Percentiles rank a stretch among this genome's conserved stretches.
phyloP scores from a whole-genome alignment of 1,140 invertebrate genomes.

The Drosophila miranda region DNA sequence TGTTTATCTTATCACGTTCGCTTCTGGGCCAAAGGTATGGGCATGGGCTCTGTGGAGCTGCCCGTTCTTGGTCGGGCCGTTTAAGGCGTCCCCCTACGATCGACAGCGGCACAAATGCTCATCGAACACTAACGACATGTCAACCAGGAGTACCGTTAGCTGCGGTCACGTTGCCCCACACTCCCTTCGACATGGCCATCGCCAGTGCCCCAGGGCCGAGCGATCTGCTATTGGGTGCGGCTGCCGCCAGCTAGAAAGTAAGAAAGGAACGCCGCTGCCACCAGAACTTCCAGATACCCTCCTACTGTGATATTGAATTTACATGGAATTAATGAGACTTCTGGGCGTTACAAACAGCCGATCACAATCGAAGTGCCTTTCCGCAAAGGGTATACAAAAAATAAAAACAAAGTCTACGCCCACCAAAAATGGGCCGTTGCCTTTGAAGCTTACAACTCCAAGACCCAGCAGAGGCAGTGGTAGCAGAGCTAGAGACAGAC shows the following conservation, averaged over 20 bases:
- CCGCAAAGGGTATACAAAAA: constrained; percentile 3
- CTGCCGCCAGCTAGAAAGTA: constrained; percentile 5
- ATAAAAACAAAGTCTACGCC: constrained; percentile 52
- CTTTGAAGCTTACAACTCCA: constrained; percentile 31
- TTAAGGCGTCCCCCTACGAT: constrained; percentile 17
- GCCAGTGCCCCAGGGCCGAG: constrained; percentile 3
- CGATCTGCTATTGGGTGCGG: constrained; percentile 42
- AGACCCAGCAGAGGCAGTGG: constrained; percentile 1
- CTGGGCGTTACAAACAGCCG: too few relatives aligned
- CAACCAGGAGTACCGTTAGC: constrained; percentile 68
- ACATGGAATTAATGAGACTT: background rate
- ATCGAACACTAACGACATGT: constrained; percentile 66
- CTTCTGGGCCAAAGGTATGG: constrained; percentile 7
- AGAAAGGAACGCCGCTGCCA: background rate
- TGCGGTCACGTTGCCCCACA: constrained; percentile 59
- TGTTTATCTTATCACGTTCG: constrained; percentile 63
- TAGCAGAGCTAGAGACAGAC: background rate
- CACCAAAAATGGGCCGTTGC: constrained; percentile 64
- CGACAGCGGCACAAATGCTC: constrained; percentile 42
- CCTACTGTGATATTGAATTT: too few relatives aligned
- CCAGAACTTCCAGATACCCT: too few relatives aligned
- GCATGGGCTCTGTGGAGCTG: constrained; percentile 19
- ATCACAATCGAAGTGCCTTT: background rate
- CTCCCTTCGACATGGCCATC: background rate
- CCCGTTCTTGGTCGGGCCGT: constrained; percentile 7